Conservation (phyloP, 2,797 vertebrate genomes). For the Phalanger gymnotis region DNA sequence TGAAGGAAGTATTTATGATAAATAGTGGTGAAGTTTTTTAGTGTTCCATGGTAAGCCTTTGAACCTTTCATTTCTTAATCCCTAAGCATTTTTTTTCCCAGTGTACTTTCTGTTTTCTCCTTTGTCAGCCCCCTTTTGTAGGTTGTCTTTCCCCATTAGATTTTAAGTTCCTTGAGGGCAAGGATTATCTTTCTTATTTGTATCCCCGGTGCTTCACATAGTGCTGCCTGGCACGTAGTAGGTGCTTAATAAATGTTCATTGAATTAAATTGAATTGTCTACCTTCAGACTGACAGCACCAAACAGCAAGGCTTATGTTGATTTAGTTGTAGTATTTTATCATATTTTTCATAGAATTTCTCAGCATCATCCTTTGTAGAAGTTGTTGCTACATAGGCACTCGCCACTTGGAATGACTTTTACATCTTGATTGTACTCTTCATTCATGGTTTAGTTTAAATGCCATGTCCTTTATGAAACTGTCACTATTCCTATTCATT, state of each 20-base stretch:
- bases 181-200: neutral
- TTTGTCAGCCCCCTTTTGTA: neutral
- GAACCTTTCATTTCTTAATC: neutral
- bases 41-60: neutral
- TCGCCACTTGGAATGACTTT: neutral
- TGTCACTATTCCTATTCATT: neutral
- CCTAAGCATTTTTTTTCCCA: neutral
- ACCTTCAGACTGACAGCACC: neutral
- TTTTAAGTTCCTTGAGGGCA: neutral
- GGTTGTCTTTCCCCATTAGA: neutral
- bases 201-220: neutral
- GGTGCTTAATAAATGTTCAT: neutral
- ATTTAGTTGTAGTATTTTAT: neutral
- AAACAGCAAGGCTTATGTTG: neutral
- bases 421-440: neutral
- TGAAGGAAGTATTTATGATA: neutral
- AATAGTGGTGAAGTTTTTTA: neutral
- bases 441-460: neutral
- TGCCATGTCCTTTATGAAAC: neutral
- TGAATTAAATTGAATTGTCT: neutral
- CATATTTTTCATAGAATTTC: neutral
- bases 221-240: neutral
- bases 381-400: neutral
- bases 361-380: neutral
- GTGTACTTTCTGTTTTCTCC: neutral